Evolutionary conservation across 2,888 invertebrate species (phyloP).

Genomic region (Drosophila aldrichi): DNA sequence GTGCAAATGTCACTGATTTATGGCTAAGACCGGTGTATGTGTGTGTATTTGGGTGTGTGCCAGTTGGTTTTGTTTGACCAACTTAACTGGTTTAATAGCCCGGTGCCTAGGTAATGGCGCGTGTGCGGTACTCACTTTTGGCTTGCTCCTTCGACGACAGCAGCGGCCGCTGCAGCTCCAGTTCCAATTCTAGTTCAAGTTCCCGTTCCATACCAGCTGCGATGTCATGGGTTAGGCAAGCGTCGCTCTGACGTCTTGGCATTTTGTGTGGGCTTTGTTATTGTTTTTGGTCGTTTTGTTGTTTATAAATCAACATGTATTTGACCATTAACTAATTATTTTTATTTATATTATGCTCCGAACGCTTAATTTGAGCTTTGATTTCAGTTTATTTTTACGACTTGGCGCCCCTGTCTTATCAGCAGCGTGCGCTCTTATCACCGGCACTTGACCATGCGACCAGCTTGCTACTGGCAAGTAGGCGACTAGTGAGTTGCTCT

Average conservation of each 20-base stretch:
- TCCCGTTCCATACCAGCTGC: slow-evolving; percentile 30
- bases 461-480: slow-evolving; percentile 10
- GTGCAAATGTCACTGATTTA: slow-evolving; percentile 80
- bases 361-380: slow-evolving; percentile 26
- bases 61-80: slow-evolving; percentile 62
- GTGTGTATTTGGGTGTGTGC: slow-evolving; percentile 29
- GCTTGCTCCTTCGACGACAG: slow-evolving; percentile 62
- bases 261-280: slow-evolving; percentile 36
- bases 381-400: slow-evolving; percentile 43
- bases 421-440: slow-evolving; percentile 55
- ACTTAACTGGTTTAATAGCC: slow-evolving; percentile 75
- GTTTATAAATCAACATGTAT: slow-evolving; percentile 29
- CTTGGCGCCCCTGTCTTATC: slow-evolving; percentile 69
- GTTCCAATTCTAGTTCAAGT: slow-evolving; percentile 17
- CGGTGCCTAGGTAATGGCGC: slow-evolving; percentile 43
- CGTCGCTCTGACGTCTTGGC: slow-evolving; percentile 48
- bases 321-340: slow-evolving; percentile 53
- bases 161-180: slow-evolving; percentile 50
- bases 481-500: slow-evolving; percentile 10
- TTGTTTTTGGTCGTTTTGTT: slow-evolving; percentile 17
- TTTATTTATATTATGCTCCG: slow-evolving; percentile 24
- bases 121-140: slow-evolving; percentile 60
- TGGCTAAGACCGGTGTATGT: slow-evolving; percentile 51
- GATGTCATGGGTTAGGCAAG: slow-evolving; percentile 43
- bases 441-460: slow-evolving; percentile 61